Conservation (phyloP, 2,113 vertebrate species). For the Pycnonotus jocosus region DNA sequence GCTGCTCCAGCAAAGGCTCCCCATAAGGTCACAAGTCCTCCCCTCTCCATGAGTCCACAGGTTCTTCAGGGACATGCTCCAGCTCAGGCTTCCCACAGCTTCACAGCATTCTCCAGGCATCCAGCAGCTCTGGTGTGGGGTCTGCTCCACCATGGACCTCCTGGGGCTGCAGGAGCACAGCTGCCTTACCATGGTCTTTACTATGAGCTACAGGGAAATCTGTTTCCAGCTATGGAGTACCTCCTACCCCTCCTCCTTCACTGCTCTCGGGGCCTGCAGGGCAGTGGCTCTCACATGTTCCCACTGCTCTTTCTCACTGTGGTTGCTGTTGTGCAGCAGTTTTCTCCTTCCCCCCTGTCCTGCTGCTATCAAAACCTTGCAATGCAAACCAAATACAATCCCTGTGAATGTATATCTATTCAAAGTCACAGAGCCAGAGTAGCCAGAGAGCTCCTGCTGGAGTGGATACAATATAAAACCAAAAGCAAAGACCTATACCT, state of each 20-base stretch:
- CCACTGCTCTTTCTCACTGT: background rate
- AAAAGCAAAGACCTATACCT: background rate
- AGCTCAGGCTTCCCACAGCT: background rate
- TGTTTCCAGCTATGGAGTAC: background rate
- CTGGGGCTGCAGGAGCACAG: background rate
- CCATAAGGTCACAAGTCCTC: background rate
- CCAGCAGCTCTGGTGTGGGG: background rate
- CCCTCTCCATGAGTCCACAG: background rate
- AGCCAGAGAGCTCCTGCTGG: background rate
- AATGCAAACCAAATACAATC: background rate
- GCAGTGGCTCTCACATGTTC: background rate
- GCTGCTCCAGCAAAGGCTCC: background rate
- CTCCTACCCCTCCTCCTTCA: background rate
- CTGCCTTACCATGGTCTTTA: background rate
- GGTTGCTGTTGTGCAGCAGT: background rate
- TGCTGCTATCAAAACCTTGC: background rate
- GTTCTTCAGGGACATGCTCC: background rate
- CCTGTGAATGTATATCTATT: background rate
- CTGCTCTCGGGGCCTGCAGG: background rate
- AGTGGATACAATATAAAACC: background rate
- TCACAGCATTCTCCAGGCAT: background rate
- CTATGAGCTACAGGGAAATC: fast-evolving
- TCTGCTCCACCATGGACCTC: background rate
- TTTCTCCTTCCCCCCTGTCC: background rate
- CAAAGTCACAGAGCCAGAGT: background rate